Evolutionary conservation across 2,113 vertebrate genomes (phyloP).

Genomic region (Hemibagrus wyckioides): DNA sequence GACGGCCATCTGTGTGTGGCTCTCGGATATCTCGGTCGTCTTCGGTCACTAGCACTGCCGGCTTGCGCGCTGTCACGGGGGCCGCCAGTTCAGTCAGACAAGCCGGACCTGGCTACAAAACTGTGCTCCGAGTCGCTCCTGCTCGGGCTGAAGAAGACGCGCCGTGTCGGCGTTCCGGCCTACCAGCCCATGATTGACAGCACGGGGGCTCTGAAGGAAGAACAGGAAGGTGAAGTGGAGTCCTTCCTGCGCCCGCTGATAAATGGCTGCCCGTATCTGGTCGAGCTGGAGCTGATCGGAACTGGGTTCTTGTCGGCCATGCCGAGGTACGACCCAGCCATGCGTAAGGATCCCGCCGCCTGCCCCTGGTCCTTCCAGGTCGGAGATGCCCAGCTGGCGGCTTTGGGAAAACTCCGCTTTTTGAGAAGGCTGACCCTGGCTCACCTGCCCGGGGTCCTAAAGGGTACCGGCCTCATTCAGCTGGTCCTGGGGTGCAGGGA

Average conservation of each 20-base stretch:
- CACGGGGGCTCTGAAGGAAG: slow-evolving; percentile 62
- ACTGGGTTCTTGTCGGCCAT: slow-evolving; percentile 90
- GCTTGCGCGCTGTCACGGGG: slow-evolving; percentile 84
- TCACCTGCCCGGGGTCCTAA: slow-evolving; percentile 87
- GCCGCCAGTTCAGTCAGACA: slow-evolving; percentile 58
- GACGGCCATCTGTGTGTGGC: slow-evolving; percentile 84
- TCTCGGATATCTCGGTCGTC: slow-evolving; percentile 76
- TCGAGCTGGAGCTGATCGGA: slow-evolving; percentile 87
- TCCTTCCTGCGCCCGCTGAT: slow-evolving; percentile 80
- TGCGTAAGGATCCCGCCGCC: slow-evolving; percentile 85
- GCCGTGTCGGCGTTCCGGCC: slow-evolving; percentile 82
- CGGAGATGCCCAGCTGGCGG: slow-evolving; percentile 84
- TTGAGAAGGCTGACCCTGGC: slow-evolving; percentile 86
- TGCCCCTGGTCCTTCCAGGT: slow-evolving; percentile 83
- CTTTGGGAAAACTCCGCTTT: slow-evolving; percentile 79
- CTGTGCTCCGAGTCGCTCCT: slow-evolving; percentile 62
- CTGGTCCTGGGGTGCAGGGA: slow-evolving; percentile 83
- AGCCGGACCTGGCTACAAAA: slow-evolving; percentile 32
- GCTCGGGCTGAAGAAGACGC: slow-evolving; percentile 81
- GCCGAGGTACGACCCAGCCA: slow-evolving; percentile 89
- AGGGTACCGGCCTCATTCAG: slow-evolving; percentile 83
- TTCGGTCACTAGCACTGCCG: slow-evolving; percentile 84
- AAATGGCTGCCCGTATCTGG: slow-evolving; percentile 76
- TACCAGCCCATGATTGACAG: slow-evolving; percentile 61
- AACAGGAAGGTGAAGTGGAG: slow-evolving; percentile 63